Percentiles rank a stretch among this genome's conserved stretches.
These are phyloP conservation scores for Lepus europaeus DNA, from an alignment of 2,113 vertebrate species.

Conservation along the genomic window DNA sequence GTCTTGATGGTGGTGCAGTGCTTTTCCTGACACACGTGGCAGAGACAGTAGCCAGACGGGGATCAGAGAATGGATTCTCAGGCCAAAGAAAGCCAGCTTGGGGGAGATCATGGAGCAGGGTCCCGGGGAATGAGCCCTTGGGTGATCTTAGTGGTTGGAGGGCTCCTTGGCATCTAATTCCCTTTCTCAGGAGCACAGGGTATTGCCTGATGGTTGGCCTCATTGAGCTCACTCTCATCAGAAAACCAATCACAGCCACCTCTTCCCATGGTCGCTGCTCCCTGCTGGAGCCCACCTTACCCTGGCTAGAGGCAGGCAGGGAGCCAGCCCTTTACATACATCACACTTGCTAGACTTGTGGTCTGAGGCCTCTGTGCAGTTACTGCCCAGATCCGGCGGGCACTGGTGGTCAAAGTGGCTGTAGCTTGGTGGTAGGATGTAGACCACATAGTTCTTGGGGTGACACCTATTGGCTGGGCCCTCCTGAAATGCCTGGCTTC, in stretches of 20 bases:
- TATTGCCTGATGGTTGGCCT: neutral
- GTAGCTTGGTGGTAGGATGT: neutral
- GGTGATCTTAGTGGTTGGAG: neutral
- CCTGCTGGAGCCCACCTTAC: neutral
- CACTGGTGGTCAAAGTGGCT: too few relatives aligned
- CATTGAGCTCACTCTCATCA: accelerated
- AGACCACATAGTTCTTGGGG: accelerated
- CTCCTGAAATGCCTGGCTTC: neutral
- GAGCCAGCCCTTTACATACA: neutral
- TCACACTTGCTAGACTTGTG: accelerated
- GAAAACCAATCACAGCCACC: neutral
- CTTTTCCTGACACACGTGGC: neutral
- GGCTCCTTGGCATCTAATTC: too few relatives aligned
- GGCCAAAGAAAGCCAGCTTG: neutral
- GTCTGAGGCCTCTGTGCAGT: neutral
- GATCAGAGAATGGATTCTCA: neutral
- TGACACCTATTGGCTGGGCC: neutral
- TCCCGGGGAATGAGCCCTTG: neutral
- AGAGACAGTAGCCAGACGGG: neutral
- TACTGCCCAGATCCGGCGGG: accelerated
- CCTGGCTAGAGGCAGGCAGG: neutral
- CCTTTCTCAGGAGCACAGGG: neutral
- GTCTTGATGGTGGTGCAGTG: neutral
- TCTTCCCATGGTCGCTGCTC: neutral
- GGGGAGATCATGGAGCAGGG: neutral